Evolutionary conservation across 2,113 vertebrate species (phyloP).

Genomic region (Onychostoma macrolepis): DNA sequence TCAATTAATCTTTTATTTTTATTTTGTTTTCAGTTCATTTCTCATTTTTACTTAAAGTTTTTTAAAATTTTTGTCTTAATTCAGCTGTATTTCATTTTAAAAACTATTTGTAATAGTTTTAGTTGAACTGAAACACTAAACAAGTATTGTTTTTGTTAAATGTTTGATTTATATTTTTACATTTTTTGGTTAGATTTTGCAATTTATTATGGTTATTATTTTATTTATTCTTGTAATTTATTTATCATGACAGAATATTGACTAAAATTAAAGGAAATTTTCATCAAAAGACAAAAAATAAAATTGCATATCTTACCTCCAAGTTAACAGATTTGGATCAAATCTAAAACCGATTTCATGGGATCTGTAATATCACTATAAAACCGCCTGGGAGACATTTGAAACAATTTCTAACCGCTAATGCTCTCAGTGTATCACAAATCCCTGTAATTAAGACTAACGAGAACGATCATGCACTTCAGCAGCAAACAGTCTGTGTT

Average conservation of each 20-base stretch:
- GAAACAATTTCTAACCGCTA: constrained; percentile 27
- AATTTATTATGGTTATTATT: background rate
- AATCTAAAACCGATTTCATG: background rate
- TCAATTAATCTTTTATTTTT: background rate
- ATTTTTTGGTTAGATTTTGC: background rate
- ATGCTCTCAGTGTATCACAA: constrained; percentile 35
- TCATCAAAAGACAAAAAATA: background rate
- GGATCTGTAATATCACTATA: background rate
- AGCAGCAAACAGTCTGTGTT: constrained; percentile 24
- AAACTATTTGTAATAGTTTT: background rate
- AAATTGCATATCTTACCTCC: background rate
- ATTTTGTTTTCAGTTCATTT: background rate
- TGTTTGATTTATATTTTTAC: background rate
- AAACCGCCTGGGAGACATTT: constrained; percentile 2
- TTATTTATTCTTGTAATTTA: background rate
- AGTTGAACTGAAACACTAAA: background rate
- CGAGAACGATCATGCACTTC: constrained; percentile 59
- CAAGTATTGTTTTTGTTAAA: background rate
- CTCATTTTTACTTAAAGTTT: background rate
- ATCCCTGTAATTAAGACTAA: constrained; percentile 52
- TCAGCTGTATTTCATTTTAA: background rate
- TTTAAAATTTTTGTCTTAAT: background rate
- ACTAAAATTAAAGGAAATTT: background rate
- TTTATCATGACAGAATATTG: background rate
- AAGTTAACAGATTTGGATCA: background rate